phyloP scores from a whole-genome alignment of 2,113 vertebrate genomes.

The Corythornis vintsioides region DNA sequence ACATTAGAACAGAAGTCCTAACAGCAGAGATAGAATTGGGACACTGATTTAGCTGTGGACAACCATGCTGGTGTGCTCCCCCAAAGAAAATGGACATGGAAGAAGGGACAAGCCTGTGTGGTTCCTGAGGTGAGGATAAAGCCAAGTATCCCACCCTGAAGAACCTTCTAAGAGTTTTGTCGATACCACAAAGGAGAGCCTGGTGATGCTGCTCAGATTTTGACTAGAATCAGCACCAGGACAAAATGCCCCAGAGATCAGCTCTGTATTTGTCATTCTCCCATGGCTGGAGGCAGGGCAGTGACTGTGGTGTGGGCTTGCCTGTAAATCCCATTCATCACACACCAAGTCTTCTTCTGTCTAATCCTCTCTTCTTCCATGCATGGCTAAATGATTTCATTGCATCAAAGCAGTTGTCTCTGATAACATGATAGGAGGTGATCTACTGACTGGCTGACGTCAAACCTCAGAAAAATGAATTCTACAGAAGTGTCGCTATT shows the following conservation, averaged over 20 bases:
- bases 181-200: not conserved
- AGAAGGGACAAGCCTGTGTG: not conserved
- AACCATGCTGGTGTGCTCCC: not conserved
- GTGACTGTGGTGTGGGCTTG: accelerated
- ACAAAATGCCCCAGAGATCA: not conserved
- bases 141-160: not conserved
- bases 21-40: not conserved
- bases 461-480: not conserved
- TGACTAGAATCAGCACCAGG: not conserved
- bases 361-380: slow-evolving; percentile 21
- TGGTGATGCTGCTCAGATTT: not conserved
- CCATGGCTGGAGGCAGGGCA: not conserved
- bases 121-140: not conserved
- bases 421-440: not conserved
- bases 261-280: accelerated
- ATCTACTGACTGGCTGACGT: not conserved
- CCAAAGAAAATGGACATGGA: no score
- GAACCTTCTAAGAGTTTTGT: not conserved
- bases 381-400: slow-evolving; percentile 16
- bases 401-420: not conserved
- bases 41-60: not conserved
- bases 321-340: slow-evolving; percentile 36
- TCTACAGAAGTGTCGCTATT: not conserved
- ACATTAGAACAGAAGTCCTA: not conserved
- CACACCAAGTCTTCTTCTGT: not conserved